phyloP scores from a whole-genome alignment of 2,888 invertebrate genomes.

The Oxystoma pomonae region DNA sequence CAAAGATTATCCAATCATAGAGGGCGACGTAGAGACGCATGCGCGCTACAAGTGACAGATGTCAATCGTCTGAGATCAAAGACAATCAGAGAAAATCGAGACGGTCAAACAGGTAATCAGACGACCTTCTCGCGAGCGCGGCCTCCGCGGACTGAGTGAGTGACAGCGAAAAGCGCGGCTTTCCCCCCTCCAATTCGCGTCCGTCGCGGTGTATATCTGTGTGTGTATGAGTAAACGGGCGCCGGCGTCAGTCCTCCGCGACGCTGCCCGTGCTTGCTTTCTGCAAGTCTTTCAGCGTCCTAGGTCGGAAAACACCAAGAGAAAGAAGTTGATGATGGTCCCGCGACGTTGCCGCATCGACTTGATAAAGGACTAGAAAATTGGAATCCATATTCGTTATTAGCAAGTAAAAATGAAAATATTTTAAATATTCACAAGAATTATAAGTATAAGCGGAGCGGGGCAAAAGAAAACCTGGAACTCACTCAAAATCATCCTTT shows the following conservation, averaged over 20 bases:
- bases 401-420: no score
- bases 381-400: no score
- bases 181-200: constrained; percentile 43
- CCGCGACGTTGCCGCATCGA: neutral
- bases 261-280: neutral
- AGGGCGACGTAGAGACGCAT: neutral
- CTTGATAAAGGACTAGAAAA: no score
- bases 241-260: constrained; percentile 33
- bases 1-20: neutral
- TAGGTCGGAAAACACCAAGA: neutral
- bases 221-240: constrained; percentile 35
- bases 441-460: no score
- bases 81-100: neutral
- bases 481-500: no score
- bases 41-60: neutral
- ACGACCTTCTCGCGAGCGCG: constrained; percentile 42
- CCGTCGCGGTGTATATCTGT: constrained; percentile 41
- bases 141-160: constrained; percentile 49
- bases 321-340: neutral
- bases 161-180: constrained; percentile 46
- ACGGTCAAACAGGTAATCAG: constrained; percentile 20
- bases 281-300: neutral
- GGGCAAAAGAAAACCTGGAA: no score
- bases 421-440: no score
- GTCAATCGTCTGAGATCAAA: neutral